Evolutionary conservation across 2,113 vertebrate species (phyloP).

Genomic region (Strix aluco): DNA sequence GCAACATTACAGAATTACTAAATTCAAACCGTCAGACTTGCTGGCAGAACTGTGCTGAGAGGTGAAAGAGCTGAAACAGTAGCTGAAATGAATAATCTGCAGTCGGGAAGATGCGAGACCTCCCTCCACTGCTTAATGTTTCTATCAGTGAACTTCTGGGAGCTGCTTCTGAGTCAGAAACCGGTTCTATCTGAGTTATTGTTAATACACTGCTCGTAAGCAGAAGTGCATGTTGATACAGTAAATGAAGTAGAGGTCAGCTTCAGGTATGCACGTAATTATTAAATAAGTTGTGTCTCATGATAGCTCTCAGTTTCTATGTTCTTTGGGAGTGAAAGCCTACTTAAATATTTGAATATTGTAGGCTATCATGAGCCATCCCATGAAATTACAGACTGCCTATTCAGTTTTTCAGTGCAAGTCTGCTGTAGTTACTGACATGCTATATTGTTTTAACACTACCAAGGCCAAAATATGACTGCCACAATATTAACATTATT

Average conservation of each 20-base stretch:
- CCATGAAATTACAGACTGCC: not conserved
- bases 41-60: not conserved
- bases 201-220: not conserved
- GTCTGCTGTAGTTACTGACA: not conserved
- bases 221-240: not conserved
- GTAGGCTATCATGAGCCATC: fast-evolving
- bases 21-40: not conserved
- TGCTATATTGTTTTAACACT: not conserved
- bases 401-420: not conserved
- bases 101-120: not conserved
- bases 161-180: not conserved
- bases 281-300: not conserved
- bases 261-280: not conserved
- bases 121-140: not conserved
- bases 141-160: not conserved
- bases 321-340: not conserved
- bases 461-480: not conserved
- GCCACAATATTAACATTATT: not conserved
- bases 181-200: not conserved
- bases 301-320: not conserved
- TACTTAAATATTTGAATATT: not conserved
- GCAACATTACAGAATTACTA: not conserved
- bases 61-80: not conserved
- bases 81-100: not conserved
- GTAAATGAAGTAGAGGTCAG: not conserved